A percentile compares a stretch with the other conserved stretches of the same genome.
phyloP scores from a whole-genome alignment of 2,797 vertebrate species.

The Pteronotus mesoamericanus region DNA sequence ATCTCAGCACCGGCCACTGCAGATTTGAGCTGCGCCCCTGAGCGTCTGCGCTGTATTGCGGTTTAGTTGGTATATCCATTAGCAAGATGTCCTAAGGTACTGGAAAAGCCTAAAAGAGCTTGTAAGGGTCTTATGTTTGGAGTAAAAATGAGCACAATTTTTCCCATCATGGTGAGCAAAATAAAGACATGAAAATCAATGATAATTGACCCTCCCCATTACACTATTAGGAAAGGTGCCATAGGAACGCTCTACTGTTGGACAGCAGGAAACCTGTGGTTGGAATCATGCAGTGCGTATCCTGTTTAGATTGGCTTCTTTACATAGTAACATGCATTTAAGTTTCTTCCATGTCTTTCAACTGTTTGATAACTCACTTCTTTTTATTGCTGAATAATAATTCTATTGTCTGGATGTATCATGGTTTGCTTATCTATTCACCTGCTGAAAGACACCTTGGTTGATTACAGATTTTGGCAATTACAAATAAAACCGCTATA shows the following conservation, averaged over 20 bases:
- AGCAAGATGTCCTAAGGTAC: not conserved
- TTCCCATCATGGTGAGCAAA: not conserved
- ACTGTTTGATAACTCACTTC: not conserved
- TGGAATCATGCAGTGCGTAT: not conserved
- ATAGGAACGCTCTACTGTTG: not conserved
- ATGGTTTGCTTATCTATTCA: not conserved
- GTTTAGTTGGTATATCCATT: not conserved
- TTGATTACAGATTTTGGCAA: not conserved
- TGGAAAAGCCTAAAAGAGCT: not conserved
- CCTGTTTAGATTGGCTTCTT: not conserved
- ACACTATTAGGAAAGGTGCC: not conserved
- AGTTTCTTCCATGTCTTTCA: not conserved
- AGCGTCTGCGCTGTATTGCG: not conserved
- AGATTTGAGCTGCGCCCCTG: not conserved
- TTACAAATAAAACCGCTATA: not conserved
- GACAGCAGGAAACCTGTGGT: not conserved
- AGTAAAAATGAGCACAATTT: not conserved
- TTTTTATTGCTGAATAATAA: not conserved
- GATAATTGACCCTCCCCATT: not conserved
- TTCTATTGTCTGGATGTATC: not conserved
- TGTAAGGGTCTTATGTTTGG: not conserved
- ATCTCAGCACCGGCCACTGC: not conserved
- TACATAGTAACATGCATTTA: not conserved
- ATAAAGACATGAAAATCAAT: not conserved
- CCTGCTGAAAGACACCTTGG: not conserved